These are phyloP conservation scores for Neopelma chrysocephalum DNA, from an alignment of 2,797 vertebrate species.

Conservation along the genomic window DNA sequence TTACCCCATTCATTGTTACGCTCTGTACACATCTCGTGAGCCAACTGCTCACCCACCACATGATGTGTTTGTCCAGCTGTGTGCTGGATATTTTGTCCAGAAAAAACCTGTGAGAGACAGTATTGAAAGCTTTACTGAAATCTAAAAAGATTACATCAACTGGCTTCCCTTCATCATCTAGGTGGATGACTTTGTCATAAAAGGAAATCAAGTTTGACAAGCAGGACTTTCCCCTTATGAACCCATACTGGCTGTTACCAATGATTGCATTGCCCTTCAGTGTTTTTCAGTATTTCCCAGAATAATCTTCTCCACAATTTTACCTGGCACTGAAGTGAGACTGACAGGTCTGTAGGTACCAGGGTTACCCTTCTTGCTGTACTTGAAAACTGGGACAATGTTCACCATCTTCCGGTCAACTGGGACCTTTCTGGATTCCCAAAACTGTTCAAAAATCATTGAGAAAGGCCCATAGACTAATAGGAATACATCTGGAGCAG, in stretches of 20 bases:
- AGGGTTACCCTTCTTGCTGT: not conserved
- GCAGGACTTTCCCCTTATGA: no score
- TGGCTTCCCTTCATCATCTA: no score
- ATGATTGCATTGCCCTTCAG: no score
- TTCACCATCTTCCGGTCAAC: not conserved
- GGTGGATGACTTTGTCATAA: not conserved
- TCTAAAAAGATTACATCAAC: not conserved
- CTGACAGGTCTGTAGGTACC: not conserved
- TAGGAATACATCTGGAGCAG: not conserved
- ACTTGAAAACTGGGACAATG: not conserved
- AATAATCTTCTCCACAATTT: not conserved
- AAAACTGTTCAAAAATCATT: not conserved
- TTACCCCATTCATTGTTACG: not conserved
- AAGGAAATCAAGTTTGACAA: no score
- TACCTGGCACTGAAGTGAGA: not conserved
- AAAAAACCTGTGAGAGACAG: not conserved
- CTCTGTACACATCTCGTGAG: fast-evolving
- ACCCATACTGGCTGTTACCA: no score
- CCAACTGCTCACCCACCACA: not conserved
- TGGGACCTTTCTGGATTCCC: not conserved
- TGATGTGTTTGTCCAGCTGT: not conserved
- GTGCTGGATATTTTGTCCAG: not conserved
- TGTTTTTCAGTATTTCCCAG: no score
- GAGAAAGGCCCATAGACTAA: not conserved
- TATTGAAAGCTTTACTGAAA: not conserved